Evolutionary conservation across 1,140 invertebrate species (phyloP), one percentile per base, ranked within the genome.

Genomic region (Meloidogyne floridensis): DNA sequence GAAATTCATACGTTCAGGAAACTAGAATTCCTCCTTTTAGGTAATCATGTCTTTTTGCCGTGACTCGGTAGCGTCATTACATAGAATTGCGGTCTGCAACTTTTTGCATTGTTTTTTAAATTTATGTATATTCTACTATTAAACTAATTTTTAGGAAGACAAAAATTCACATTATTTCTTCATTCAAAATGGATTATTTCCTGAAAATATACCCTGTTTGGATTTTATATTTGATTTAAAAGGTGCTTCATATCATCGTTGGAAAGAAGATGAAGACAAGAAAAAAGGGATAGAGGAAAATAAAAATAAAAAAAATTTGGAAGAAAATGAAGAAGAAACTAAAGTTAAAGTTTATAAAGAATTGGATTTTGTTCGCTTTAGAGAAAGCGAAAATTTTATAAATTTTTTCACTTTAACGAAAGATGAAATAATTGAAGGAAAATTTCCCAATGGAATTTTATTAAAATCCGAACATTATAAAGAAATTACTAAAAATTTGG

Each of bases 341-440:
- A 7, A 7, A 65, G 59, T 65, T n/a, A 7, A 6, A n/a, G 59
- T 65, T 18, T 65, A n/a, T n/a, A 65, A 65, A 65, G 59, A 65
- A 65, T 65, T 65, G n/a, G 59, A 65, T 65, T 65, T 65, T 65
- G n/a, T n/a, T n/a, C 59, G 59, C n/a, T 65, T 65, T 65, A 65
- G n/a, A 7, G 10, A n/a, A 54, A 3, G 11, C 8, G 10, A 8
- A 53, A 53, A 53, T 8, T 32, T 32, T 32, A 32, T 32, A 32
- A 32, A 32, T 32, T 32, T 32, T 32, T 32, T 32, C 32, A 32
- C 32, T 32, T 32, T 32, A 32, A 32, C 32, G 32, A 32, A 32
- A 10, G 53, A 54, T 3, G 11, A 11, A 54, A 54, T 3, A 54
- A 8, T 32, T 32, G 13, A 65, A 65, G 59, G 59, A 65, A 65